A percentile compares a stretch with the other conserved stretches of the same genome.
These are phyloP conservation scores for Lithophane ornitopus DNA, from an alignment of 2,888 invertebrate species.

Conservation along the genomic window DNA sequence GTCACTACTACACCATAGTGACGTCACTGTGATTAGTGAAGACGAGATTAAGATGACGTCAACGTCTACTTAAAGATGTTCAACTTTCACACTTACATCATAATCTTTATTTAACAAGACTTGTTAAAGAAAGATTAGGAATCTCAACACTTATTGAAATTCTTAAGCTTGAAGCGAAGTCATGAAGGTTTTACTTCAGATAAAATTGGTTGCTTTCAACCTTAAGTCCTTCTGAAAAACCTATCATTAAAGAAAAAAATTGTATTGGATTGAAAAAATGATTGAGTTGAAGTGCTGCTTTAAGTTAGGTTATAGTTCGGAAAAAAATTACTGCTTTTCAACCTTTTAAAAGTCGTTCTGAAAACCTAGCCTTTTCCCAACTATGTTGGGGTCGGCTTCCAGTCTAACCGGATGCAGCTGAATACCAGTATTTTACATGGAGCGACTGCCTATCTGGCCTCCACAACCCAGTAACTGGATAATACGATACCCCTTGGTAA, in stretches of 20 bases:
- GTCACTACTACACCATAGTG: conserved; percentile 24
- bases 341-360: not conserved
- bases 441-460: too few relatives aligned
- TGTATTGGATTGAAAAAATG: not conserved
- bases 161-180: not conserved
- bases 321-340: not conserved
- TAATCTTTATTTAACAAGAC: not conserved
- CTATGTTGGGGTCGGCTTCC: too few relatives aligned
- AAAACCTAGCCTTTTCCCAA: too few relatives aligned
- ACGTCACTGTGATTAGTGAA: conserved; percentile 42
- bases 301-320: not conserved
- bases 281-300: not conserved
- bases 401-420: too few relatives aligned
- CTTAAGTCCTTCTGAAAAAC: not conserved
- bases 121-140: not conserved
- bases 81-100: not conserved
- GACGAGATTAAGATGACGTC: conserved; percentile 18
- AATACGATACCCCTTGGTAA: too few relatives aligned
- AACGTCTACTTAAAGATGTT: not conserved
- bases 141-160: not conserved
- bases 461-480: too few relatives aligned
- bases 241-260: not conserved
- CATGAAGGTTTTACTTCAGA: not conserved
- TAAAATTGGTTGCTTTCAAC: not conserved
- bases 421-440: too few relatives aligned